Percentiles rank a stretch among this genome's conserved stretches.
Evolutionary conservation across 1,140 invertebrate genomes (phyloP).

Genomic region (Drosophila neocordata): DNA sequence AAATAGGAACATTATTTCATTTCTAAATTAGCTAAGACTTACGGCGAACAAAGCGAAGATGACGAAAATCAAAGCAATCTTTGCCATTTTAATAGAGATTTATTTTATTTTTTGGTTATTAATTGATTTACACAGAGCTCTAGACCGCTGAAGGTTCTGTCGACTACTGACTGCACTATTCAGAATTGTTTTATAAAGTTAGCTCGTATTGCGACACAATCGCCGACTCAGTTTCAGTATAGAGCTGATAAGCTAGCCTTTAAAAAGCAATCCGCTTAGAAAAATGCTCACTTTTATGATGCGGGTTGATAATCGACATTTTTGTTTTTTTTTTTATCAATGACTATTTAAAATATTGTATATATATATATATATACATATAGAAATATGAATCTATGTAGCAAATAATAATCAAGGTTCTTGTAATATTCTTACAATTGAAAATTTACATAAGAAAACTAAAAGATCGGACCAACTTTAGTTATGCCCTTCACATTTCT

Average conservation of each 20-base stretch:
- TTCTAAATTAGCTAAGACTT: constrained; percentile 15
- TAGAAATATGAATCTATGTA: too few relatives aligned
- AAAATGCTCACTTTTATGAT: background rate
- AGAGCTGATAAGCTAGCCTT: background rate
- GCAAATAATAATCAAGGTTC: too few relatives aligned
- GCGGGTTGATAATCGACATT: too few relatives aligned
- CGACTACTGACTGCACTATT: constrained; percentile 39
- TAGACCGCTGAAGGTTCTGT: constrained; percentile 34
- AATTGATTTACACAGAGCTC: constrained; percentile 18
- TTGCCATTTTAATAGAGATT: constrained; percentile 53
- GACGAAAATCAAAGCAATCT: constrained; percentile 58
- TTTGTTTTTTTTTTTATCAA: too few relatives aligned
- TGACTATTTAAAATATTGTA: too few relatives aligned
- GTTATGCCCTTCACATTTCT: too few relatives aligned
- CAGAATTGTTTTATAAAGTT: constrained; percentile 16
- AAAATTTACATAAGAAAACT: too few relatives aligned
- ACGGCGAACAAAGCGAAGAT: constrained; percentile 56
- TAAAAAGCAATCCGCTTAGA: background rate
- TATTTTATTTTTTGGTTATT: constrained; percentile 13
- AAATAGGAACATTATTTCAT: background rate
- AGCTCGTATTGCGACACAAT: constrained; percentile 49
- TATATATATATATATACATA: too few relatives aligned
- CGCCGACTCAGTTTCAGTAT: background rate
- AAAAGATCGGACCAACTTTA: too few relatives aligned
- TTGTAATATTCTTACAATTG: too few relatives aligned